These are phyloP conservation scores for Alligator sinensis DNA, from an alignment of 2,113 vertebrate species.

Conservation along the genomic window DNA sequence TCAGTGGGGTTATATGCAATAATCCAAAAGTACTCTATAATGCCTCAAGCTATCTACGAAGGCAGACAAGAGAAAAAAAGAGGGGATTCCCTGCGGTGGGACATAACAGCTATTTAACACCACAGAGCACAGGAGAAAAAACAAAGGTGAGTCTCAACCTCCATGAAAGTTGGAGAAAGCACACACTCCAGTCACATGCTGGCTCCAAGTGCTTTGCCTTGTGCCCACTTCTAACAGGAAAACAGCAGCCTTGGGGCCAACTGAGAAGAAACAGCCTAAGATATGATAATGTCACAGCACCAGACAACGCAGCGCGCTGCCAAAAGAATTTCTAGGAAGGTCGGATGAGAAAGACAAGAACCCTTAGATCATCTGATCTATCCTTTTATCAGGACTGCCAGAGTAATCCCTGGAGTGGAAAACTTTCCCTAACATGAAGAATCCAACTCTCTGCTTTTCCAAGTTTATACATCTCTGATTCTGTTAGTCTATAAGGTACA, in stretches of 20 bases:
- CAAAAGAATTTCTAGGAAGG: conserved; percentile 9
- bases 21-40: neutral
- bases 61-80: neutral
- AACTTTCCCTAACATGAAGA: neutral
- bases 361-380: neutral
- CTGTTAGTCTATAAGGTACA: neutral
- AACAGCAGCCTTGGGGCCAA: neutral
- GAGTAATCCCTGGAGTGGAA: neutral
- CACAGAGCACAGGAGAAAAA: neutral
- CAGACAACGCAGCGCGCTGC: neutral
- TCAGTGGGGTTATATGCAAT: conserved; percentile 1
- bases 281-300: neutral
- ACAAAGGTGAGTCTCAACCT: neutral
- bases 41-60: neutral
- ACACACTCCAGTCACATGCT: neutral
- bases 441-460: neutral
- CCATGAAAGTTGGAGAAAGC: neutral
- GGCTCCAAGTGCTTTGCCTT: neutral
- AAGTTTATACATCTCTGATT: neutral
- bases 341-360: neutral
- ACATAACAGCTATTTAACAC: rapidly evolving
- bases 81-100: neutral
- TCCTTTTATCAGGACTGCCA: neutral
- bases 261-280: neutral
- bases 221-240: neutral